Conservation (phyloP, 2,888 invertebrate species). For the Eristalis arbustorum region DNA sequence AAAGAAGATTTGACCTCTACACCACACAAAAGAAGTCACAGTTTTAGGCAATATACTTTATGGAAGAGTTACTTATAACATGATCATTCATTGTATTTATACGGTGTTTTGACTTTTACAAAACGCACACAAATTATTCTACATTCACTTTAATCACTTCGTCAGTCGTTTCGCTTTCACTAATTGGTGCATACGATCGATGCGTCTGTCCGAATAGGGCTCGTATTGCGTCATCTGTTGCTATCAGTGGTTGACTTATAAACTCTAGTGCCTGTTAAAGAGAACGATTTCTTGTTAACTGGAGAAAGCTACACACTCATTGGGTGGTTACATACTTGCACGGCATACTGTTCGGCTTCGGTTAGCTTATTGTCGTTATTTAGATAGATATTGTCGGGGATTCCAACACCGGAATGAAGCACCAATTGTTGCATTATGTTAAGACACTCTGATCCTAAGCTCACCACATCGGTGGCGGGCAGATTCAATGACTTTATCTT, state of each 20-base stretch:
- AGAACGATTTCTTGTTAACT: neutral
- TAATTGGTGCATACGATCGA: constrained; percentile 71
- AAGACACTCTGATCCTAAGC: constrained; percentile 78
- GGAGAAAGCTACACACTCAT: neutral
- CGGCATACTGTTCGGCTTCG: constrained; percentile 77
- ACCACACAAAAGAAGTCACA: constrained; percentile 24
- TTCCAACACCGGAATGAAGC: constrained; percentile 79
- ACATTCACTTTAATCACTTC: constrained; percentile 1
- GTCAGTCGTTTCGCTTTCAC: neutral
- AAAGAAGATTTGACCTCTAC: constrained; percentile 89
- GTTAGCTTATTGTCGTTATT: constrained; percentile 76
- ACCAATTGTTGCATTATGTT: constrained; percentile 80
- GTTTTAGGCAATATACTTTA: neutral
- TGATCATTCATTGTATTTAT: constrained; percentile 5
- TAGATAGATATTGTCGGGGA: constrained; percentile 78
- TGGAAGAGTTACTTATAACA: neutral
- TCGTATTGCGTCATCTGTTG: constrained; percentile 79
- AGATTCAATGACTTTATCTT: constrained; percentile 78
- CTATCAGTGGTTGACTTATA: constrained; percentile 77
- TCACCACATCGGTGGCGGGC: constrained; percentile 78
- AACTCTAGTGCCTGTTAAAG: constrained; percentile 75
- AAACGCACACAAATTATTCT: neutral
- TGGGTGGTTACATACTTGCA: constrained; percentile 73
- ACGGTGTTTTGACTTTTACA: neutral
- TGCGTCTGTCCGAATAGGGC: constrained; percentile 79